Conservation (phyloP, 2,797 vertebrate species). For the Myotis vivesi region DNA sequence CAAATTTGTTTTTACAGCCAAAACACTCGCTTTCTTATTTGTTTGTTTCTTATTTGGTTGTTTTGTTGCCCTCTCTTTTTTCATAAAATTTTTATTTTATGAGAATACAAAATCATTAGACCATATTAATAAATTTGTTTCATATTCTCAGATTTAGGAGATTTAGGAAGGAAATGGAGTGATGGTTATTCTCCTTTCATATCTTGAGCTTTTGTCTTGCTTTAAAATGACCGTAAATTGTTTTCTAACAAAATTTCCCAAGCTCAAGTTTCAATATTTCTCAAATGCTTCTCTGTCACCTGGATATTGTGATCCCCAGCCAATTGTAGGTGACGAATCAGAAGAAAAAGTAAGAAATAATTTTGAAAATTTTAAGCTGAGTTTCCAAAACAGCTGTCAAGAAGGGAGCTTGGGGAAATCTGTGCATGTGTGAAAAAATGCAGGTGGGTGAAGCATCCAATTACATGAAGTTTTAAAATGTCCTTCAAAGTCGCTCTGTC, state of each 20-base stretch:
- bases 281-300: background rate
- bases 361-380: constrained; percentile 31
- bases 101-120: background rate
- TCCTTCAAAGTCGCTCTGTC: background rate
- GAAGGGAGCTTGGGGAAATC: background rate
- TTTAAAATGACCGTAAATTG: constrained; percentile 56
- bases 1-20: constrained; percentile 24
- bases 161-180: background rate
- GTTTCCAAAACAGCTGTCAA: background rate
- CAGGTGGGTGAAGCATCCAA: background rate
- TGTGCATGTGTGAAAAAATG: background rate
- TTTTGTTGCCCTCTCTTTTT: background rate
- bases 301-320: constrained; percentile 49
- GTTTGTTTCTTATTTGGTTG: background rate
- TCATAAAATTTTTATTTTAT: constrained; percentile 51
- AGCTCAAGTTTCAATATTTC: constrained; percentile 38
- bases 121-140: constrained; percentile 45
- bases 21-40: background rate
- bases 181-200: constrained; percentile 33
- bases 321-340: constrained; percentile 46
- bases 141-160: constrained; percentile 45
- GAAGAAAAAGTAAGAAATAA: constrained; percentile 62
- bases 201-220: constrained; percentile 41
- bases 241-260: constrained; percentile 64
- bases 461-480: background rate